Evolutionary conservation across 2,888 invertebrate genomes (phyloP).

Genomic region (Melanotus villosus): DNA sequence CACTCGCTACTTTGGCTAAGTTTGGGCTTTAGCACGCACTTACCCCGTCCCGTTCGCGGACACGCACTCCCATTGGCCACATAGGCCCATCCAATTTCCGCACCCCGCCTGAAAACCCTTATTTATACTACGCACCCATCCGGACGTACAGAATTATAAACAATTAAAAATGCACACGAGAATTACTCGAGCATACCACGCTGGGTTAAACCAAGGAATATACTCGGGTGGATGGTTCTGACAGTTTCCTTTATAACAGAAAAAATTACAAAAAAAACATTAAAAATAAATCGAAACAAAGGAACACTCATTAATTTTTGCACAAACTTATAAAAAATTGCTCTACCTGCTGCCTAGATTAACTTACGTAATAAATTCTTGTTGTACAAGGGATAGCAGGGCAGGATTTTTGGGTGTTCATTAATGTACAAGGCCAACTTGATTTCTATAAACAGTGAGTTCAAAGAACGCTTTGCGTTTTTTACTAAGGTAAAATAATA

Average conservation of each 20-base stretch:
- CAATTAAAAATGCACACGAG: conserved; percentile 44
- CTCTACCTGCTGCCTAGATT: conserved; percentile 17
- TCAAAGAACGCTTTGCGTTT: conserved; percentile 15
- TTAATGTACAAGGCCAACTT: conserved; percentile 34
- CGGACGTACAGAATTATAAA: conserved; percentile 47
- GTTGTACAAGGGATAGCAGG: conserved; percentile 18
- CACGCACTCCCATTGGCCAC: conserved; percentile 61
- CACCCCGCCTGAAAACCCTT: conserved; percentile 57
- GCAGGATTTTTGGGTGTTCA: conserved; percentile 23
- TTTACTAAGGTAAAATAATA: conserved; percentile 2
- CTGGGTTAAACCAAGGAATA: too few species aligned
- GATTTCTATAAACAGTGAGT: conserved; percentile 27
- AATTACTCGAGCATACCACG: conserved; percentile 32
- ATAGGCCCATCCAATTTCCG: conserved; percentile 58
- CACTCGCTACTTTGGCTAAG: conserved; percentile 57
- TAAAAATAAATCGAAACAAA: neutral
- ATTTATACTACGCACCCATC: conserved; percentile 55
- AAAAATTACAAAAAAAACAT: too few species aligned
- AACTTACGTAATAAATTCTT: conserved; percentile 21
- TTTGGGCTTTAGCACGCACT: conserved; percentile 56
- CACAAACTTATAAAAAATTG: neutral
- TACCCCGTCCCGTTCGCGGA: conserved; percentile 65
- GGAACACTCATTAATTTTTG: neutral
- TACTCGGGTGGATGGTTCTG: too few species aligned
- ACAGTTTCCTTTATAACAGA: too few species aligned